Evolutionary conservation across 2,113 vertebrate genomes (phyloP).

Genomic region (Heterochromis multidens): DNA sequence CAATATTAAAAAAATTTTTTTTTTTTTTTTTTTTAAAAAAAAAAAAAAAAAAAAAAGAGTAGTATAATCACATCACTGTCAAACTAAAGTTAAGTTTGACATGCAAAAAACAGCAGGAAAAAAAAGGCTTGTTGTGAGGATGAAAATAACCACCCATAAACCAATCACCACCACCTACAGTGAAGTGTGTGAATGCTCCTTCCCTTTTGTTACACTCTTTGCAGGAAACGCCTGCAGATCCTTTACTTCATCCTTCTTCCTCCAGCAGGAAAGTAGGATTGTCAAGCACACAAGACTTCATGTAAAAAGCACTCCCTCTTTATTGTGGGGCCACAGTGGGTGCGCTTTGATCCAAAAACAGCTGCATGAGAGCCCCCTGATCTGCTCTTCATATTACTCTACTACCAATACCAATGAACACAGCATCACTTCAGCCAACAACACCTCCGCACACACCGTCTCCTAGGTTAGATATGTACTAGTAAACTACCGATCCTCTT

Average conservation of each 20-base stretch:
- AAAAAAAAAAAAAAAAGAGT: neutral
- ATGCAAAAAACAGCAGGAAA: neutral
- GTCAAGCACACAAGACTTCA: neutral
- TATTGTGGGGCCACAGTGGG: neutral
- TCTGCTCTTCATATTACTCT: neutral
- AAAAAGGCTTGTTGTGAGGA: neutral
- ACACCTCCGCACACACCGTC: neutral
- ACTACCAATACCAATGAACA: neutral
- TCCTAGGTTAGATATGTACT: neutral
- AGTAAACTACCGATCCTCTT: constrained; percentile 22
- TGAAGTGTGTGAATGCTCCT: neutral
- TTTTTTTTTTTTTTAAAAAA: neutral
- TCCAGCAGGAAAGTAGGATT: constrained; percentile 34
- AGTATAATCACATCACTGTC: neutral
- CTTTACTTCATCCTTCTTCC: constrained; percentile 28
- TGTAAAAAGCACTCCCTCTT: neutral
- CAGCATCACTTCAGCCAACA: neutral
- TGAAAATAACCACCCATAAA: neutral
- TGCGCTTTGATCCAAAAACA: neutral
- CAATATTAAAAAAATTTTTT: too few relatives aligned
- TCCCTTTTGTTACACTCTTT: neutral
- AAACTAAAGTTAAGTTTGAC: neutral
- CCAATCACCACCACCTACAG: neutral
- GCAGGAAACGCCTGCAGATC: constrained; percentile 52
- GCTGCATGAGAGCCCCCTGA: neutral